Evolutionary conservation across 2,113 vertebrate genomes (phyloP).

Genomic region (Scytalopus superciliaris): DNA sequence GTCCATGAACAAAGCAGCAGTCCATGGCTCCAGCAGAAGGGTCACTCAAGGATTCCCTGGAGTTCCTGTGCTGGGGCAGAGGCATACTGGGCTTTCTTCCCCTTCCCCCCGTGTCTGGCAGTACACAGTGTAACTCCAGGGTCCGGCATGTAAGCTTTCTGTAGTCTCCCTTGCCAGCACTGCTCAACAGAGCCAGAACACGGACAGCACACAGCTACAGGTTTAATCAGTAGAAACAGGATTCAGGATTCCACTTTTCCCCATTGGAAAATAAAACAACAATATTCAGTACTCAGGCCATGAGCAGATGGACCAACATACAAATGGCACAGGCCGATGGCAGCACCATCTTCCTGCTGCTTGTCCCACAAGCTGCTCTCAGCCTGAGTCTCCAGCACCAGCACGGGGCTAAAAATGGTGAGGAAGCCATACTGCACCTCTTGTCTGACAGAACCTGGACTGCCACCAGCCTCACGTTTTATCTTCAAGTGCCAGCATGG

Average conservation of each 20-base stretch:
- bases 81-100: not conserved
- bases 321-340: not conserved
- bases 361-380: not conserved
- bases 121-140: rapidly evolving
- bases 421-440: not conserved
- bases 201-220: not conserved
- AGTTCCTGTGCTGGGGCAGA: not conserved
- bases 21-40: too few relatives aligned
- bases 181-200: not conserved
- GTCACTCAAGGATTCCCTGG: too few relatives aligned
- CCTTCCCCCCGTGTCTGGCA: not conserved
- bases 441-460: not conserved
- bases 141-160: rapidly evolving
- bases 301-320: not conserved
- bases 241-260: not conserved
- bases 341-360: not conserved
- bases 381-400: not conserved
- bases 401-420: not conserved
- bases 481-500: not conserved
- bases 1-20: not conserved
- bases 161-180: rapidly evolving
- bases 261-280: not conserved
- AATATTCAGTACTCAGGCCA: not conserved
- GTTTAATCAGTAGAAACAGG: not conserved
- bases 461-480: not conserved